Evolutionary conservation across 2,113 vertebrate species (phyloP).

Genomic region (Trachemys scripta): DNA sequence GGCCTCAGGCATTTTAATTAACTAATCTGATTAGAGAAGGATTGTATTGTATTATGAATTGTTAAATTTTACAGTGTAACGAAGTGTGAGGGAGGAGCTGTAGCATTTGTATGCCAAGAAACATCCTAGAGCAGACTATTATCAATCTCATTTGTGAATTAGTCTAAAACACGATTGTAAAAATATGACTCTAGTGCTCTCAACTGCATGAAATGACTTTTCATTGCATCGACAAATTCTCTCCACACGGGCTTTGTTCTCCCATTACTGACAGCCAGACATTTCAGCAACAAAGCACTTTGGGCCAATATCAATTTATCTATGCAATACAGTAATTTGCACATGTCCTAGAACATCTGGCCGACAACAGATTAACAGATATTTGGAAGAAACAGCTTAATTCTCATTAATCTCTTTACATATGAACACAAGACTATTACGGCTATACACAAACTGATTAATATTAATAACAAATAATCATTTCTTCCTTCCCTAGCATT

Average conservation of each 20-base stretch:
- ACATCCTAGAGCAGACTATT: not conserved
- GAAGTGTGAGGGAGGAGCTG: not conserved
- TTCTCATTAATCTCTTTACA: not conserved
- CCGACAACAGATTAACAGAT: not conserved
- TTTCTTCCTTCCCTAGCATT: not conserved
- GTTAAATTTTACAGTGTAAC: not conserved
- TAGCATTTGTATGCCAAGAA: not conserved
- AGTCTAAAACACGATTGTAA: not conserved
- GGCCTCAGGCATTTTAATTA: not conserved
- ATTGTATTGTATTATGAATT: not conserved
- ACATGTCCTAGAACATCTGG: not conserved
- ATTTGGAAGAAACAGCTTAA: not conserved
- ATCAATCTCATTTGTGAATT: not conserved
- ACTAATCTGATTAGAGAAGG: not conserved
- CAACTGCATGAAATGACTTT: not conserved
- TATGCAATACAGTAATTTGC: not conserved
- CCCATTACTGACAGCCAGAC: not conserved
- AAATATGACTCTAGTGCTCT: not conserved
- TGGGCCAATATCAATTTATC: not conserved
- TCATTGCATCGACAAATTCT: not conserved
- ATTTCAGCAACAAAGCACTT: not conserved
- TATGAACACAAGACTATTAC: not conserved
- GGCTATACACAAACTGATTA: not conserved
- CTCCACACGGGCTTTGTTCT: not conserved
- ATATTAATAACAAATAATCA: not conserved